Conservation (phyloP, 2,797 vertebrate genomes). For the Dromococcyx pavoninus region DNA sequence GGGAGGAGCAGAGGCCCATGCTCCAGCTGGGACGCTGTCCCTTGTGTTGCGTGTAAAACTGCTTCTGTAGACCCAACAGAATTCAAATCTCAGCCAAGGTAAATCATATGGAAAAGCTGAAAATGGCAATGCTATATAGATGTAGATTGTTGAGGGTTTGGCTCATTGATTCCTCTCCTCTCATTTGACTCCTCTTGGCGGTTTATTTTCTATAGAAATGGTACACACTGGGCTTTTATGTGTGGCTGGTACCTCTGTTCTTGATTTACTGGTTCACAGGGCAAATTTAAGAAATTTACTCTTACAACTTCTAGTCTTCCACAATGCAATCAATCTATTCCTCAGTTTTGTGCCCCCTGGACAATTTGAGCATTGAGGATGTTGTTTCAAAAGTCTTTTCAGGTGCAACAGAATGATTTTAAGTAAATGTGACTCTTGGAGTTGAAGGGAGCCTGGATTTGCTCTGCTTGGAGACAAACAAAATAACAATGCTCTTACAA, state of each 20-base stretch:
- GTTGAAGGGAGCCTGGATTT: not conserved
- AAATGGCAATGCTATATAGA: not conserved
- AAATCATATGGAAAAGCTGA: not conserved
- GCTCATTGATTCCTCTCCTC: not conserved
- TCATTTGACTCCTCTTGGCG: not conserved
- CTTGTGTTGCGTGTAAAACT: not conserved
- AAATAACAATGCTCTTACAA: not conserved
- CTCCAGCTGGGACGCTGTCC: not conserved
- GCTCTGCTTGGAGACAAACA: not conserved
- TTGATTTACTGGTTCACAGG: not conserved
- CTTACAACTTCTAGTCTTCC: not conserved
- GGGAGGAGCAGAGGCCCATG: accelerated
- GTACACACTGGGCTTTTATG: accelerated
- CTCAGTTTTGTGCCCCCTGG: not conserved
- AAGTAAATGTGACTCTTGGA: not conserved
- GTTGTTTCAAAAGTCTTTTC: slow-evolving; percentile 22
- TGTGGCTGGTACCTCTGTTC: not conserved
- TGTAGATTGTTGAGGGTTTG: not conserved
- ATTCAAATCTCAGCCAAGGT: not conserved
- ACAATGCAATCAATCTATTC: not conserved
- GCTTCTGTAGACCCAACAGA: not conserved
- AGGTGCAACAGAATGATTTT: slow-evolving; percentile 29
- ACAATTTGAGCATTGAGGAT: not conserved
- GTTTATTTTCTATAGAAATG: not conserved
- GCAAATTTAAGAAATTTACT: not conserved